Percentiles rank a stretch among this genome's conserved stretches.
Evolutionary conservation across 2,113 vertebrate genomes (phyloP).

Genomic region (Chiloscyllium plagiosum): DNA sequence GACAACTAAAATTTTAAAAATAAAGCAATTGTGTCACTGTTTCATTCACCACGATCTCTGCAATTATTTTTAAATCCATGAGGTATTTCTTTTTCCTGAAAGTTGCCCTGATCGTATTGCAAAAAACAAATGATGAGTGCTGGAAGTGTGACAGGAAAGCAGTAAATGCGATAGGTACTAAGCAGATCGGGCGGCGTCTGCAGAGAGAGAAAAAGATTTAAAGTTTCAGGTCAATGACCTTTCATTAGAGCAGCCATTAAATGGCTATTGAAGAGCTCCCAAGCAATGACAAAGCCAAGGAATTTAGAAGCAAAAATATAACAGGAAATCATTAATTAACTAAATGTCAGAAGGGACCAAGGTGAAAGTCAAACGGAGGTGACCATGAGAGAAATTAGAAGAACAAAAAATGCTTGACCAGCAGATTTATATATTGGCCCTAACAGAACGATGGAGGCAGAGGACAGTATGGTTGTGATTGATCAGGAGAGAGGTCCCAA

Average conservation of each 20-base stretch:
- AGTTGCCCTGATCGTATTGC: background rate
- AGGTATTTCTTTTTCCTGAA: background rate
- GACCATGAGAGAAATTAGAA: background rate
- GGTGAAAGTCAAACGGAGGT: background rate
- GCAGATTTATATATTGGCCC: background rate
- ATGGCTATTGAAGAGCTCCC: background rate
- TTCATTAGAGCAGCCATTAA: background rate
- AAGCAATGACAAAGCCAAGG: background rate
- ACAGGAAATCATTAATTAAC: background rate
- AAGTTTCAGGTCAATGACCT: background rate
- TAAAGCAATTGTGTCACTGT: background rate
- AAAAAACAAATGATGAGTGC: background rate
- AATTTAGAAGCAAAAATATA: background rate
- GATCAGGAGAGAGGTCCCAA: background rate
- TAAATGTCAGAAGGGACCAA: background rate
- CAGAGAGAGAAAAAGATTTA: background rate
- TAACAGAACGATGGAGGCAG: background rate
- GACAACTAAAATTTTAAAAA: background rate
- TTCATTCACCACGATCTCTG: background rate
- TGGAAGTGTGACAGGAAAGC: background rate
- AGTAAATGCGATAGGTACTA: background rate
- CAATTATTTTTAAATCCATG: background rate
- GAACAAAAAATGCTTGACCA: background rate
- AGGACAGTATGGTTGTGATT: background rate
- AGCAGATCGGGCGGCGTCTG: background rate